These are phyloP conservation scores for Eublepharis macularius DNA, from an alignment of 2,113 vertebrate genomes.

Conservation along the genomic window DNA sequence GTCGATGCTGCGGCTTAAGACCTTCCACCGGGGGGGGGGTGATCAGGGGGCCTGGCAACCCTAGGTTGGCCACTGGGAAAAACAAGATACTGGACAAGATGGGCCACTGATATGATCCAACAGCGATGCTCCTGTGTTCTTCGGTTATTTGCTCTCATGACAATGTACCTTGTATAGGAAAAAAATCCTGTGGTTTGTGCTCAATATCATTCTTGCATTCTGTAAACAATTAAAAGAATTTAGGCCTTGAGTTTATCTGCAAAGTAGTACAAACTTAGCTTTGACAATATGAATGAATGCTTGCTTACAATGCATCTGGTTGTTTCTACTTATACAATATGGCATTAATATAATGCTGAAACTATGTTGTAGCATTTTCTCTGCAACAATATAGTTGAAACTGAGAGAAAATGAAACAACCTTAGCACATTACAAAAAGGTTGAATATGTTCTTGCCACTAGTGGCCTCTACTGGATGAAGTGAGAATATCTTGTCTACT, in stretches of 20 bases:
- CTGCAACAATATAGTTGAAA: not conserved
- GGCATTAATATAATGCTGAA: not conserved
- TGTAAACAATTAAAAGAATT: too few species aligned
- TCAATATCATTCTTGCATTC: not conserved
- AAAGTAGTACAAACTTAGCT: not conserved
- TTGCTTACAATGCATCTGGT: accelerated
- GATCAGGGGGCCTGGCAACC: too few species aligned
- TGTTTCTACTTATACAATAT: not conserved
- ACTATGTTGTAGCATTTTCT: not conserved
- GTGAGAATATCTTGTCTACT: not conserved
- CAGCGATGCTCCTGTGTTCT: not conserved
- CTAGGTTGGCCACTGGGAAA: too few species aligned
- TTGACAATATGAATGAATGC: not conserved
- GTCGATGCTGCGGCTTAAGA: too few species aligned
- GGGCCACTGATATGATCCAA: too few species aligned
- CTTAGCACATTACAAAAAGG: accelerated
- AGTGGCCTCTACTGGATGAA: not conserved
- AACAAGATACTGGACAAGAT: too few species aligned
- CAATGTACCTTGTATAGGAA: accelerated
- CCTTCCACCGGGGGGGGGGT: too few species aligned
- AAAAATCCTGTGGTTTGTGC: not conserved
- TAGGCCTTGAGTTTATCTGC: too few species aligned
- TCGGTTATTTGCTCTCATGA: accelerated
- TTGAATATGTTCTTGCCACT: not conserved
- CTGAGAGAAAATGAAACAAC: not conserved